phyloP scores from a whole-genome alignment of 2,888 invertebrate species.

The Oscheius sp. region DNA sequence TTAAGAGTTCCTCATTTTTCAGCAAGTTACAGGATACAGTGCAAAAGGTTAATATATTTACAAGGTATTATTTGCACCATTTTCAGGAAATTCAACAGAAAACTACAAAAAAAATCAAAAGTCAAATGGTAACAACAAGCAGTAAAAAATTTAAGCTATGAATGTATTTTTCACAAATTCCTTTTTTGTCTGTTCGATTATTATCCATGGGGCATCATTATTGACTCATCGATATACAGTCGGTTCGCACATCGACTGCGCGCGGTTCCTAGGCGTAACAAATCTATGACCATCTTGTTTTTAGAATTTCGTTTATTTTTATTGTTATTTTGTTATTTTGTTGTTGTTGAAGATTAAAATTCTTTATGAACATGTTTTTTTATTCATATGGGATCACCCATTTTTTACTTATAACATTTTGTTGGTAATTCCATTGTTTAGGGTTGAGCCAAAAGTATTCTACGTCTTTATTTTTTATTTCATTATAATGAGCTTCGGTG shows the following conservation, averaged over 20 bases:
- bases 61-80: background rate
- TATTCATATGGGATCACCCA: too few species aligned
- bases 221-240: background rate
- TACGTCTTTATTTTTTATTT: too few species aligned
- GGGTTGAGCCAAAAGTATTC: conserved; percentile 16
- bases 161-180: background rate
- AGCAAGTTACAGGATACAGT: conserved; percentile 50
- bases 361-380: background rate
- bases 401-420: background rate
- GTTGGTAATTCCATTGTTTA: background rate
- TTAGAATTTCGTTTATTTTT: background rate
- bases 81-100: conserved; percentile 39
- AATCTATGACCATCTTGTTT: background rate
- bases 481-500: conserved; percentile 23
- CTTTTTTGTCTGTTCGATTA: background rate
- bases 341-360: background rate
- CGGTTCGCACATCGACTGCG: background rate
- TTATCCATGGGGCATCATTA: background rate
- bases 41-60: conserved; percentile 21
- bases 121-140: conserved; percentile 34
- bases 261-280: background rate
- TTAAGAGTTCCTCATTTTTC: conserved; percentile 51
- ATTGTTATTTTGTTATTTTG: conserved; percentile 8
- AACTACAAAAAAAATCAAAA: conserved; percentile 42
- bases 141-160: conserved; percentile 43